Percentiles rank a stretch among this genome's conserved stretches.
Evolutionary conservation across 2,888 invertebrate species (phyloP).

Genomic region (Hanleya hanleyi): DNA sequence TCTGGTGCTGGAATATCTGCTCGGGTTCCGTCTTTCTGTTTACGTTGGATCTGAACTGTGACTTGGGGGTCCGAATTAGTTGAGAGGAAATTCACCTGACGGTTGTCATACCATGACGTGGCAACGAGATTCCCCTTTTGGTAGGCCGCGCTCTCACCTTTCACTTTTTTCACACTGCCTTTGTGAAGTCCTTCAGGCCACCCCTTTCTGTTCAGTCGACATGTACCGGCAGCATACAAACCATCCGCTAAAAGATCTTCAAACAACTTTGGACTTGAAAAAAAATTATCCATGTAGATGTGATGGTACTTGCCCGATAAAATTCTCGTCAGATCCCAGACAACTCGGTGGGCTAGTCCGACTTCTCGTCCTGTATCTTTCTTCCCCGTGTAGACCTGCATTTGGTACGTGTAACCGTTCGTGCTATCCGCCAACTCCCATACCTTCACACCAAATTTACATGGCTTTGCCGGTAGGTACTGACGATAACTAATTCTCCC

Average conservation of each 20-base stretch:
- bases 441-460: constrained; percentile 6
- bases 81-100: constrained; percentile 5
- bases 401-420: background rate
- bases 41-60: background rate
- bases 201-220: background rate
- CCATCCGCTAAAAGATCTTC: background rate
- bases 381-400: constrained; percentile 5
- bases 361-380: background rate
- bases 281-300: constrained; percentile 14
- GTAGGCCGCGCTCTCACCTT: background rate
- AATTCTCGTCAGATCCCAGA: background rate
- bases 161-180: background rate
- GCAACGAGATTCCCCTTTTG: background rate
- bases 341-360: background rate
- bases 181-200: constrained; percentile 1
- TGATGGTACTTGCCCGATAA: background rate
- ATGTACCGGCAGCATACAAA: constrained; percentile 8
- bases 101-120: constrained; percentile 3
- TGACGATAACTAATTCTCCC: background rate
- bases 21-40: background rate
- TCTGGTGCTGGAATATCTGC: background rate
- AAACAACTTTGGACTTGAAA: background rate
- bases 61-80: background rate
- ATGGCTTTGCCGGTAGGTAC: constrained; percentile 10
- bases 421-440: no score